phyloP scores from a whole-genome alignment of 2,888 invertebrate genomes.

The Eucriotettix oculatus region DNA sequence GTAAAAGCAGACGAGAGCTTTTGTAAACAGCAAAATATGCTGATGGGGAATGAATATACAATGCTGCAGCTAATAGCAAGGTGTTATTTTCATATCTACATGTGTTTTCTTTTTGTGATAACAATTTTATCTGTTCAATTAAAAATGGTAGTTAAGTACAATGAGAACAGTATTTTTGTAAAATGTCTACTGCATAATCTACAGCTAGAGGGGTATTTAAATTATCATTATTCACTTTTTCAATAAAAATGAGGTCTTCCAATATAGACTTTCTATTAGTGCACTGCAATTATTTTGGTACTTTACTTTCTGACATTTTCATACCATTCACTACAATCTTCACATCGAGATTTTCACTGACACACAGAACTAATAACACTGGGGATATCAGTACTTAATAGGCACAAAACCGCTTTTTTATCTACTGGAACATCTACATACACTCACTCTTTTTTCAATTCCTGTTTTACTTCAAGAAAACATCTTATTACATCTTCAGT shows the following conservation, averaged over 20 bases:
- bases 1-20: background rate
- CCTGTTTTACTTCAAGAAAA: background rate
- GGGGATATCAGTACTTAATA: background rate
- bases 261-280: background rate
- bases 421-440: background rate
- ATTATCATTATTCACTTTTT: too few species aligned
- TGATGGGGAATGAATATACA: background rate
- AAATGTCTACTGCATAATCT: too few species aligned
- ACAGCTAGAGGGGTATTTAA: too few species aligned
- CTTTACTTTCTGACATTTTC: background rate
- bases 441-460: background rate
- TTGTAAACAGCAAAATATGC: background rate
- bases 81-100: background rate
- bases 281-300: background rate
- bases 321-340: background rate
- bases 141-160: background rate
- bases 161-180: too few species aligned
- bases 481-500: background rate
- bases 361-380: background rate
- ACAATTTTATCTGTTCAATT: background rate
- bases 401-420: background rate
- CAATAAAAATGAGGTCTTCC: too few species aligned
- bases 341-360: background rate
- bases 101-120: background rate
- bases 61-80: background rate